Conservation (phyloP, 2,888 invertebrate species). For the Mechanitis messenoides region DNA sequence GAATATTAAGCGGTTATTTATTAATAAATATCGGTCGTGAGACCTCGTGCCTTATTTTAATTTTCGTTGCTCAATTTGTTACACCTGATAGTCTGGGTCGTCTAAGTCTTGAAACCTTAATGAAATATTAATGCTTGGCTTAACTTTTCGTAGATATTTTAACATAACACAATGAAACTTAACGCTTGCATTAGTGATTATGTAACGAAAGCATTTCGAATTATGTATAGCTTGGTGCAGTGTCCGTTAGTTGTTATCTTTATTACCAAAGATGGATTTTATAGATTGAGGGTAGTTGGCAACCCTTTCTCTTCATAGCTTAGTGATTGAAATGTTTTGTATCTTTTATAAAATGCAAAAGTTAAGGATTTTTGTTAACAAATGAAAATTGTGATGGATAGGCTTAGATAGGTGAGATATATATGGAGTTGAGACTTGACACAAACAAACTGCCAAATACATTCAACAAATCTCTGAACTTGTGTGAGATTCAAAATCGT, state of each 20-base stretch:
- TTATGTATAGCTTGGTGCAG: conserved; percentile 46
- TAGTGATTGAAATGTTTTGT: conserved; percentile 69
- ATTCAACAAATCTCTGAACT: conserved; percentile 24
- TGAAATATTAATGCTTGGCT: conserved; percentile 31
- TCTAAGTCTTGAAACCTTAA: conserved; percentile 15
- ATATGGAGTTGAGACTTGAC: conserved; percentile 32
- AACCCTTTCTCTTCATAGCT: conserved; percentile 63
- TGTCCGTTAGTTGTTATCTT: conserved; percentile 63
- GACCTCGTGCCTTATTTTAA: conserved; percentile 68
- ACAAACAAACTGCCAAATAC: conserved; percentile 37
- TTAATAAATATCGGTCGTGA: conserved; percentile 48
- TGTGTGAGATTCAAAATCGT: conserved; percentile 36
- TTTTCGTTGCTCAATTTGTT: conserved; percentile 64
- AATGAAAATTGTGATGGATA: conserved; percentile 69
- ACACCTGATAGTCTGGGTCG: conserved; percentile 57
- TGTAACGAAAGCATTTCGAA: conserved; percentile 11
- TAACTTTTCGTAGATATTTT: conserved; percentile 18
- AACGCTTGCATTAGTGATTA: conserved; percentile 26
- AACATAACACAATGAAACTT: conserved; percentile 19
- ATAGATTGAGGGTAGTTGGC: conserved; percentile 51
- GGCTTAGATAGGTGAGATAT: conserved; percentile 58
- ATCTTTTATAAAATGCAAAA: conserved; percentile 69
- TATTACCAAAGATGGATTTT: conserved; percentile 72
- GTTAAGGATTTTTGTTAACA: conserved; percentile 62
- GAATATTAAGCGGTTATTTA: conserved; percentile 27